Conservation (phyloP, 2,888 invertebrate genomes). For the Mythimna lalbum region DNA sequence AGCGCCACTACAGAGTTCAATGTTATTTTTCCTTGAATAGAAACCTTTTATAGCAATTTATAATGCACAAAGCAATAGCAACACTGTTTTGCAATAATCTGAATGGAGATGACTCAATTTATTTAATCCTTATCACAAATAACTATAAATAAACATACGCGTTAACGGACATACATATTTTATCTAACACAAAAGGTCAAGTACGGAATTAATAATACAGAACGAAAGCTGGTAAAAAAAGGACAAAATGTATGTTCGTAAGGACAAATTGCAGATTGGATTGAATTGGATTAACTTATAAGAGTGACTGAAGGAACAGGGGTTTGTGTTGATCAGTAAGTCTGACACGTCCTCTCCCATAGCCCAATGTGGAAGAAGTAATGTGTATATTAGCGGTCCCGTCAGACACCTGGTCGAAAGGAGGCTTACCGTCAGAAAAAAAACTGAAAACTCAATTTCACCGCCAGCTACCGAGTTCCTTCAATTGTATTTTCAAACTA, state of each 20-base stretch:
- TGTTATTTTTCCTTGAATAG: no score
- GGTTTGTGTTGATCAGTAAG: neutral
- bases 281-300: no score
- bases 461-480: no score
- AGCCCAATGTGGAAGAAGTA: neutral
- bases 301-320: neutral
- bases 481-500: no score
- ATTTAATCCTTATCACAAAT: conserved; percentile 11
- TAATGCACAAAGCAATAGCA: neutral
- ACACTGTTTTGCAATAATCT: neutral
- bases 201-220: conserved; percentile 5
- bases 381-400: no score
- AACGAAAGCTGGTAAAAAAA: neutral
- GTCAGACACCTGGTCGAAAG: no score
- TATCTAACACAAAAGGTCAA: conserved; percentile 46
- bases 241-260: neutral
- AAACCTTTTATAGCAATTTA: neutral
- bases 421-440: no score
- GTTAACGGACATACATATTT: conserved; percentile 12
- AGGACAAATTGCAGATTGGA: neutral
- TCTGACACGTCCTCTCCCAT: neutral
- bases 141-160: conserved; percentile 6
- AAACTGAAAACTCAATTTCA: no score
- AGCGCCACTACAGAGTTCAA: no score
- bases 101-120: neutral